phyloP scores from a whole-genome alignment of 2,113 vertebrate species.

The Urocolius indicus region DNA sequence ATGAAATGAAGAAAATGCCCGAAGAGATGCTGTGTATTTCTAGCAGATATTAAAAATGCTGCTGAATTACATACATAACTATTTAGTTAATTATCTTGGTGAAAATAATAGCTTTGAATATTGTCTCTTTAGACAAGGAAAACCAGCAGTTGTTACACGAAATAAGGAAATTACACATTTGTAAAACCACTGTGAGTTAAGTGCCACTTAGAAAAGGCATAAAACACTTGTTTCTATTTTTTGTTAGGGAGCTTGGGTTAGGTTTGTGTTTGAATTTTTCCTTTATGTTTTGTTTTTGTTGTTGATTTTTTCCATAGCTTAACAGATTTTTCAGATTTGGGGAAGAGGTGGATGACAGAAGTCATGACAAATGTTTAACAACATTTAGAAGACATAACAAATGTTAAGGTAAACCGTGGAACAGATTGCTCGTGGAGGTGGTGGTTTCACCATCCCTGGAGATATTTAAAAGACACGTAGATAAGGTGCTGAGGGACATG shows the following conservation, averaged over 20 bases:
- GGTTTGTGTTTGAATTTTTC: neutral
- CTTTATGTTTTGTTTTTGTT: neutral
- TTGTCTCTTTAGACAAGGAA: neutral
- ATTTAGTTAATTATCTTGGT: conserved; percentile 50
- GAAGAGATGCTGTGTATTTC: conserved; percentile 29
- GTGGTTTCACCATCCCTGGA: no score
- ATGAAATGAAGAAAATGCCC: conserved; percentile 33
- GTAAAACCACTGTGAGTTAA: neutral
- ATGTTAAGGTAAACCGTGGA: no score
- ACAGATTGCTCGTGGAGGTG: no score
- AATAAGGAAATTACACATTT: conserved; percentile 28
- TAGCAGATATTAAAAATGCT: conserved; percentile 41
- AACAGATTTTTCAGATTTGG: neutral
- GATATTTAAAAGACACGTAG: no score
- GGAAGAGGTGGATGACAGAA: neutral
- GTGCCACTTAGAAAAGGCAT: neutral
- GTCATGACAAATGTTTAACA: neutral
- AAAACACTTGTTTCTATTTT: neutral
- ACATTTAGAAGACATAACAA: no score
- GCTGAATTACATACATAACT: conserved; percentile 41
- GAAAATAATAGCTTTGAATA: conserved; percentile 34
- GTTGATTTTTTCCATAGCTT: neutral
- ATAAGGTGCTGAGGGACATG: no score
- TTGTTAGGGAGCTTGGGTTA: neutral
- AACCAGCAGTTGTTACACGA: neutral